Evolutionary conservation across 1,140 invertebrate species (phyloP).

Genomic region (Stegodyphus mimosarum): DNA sequence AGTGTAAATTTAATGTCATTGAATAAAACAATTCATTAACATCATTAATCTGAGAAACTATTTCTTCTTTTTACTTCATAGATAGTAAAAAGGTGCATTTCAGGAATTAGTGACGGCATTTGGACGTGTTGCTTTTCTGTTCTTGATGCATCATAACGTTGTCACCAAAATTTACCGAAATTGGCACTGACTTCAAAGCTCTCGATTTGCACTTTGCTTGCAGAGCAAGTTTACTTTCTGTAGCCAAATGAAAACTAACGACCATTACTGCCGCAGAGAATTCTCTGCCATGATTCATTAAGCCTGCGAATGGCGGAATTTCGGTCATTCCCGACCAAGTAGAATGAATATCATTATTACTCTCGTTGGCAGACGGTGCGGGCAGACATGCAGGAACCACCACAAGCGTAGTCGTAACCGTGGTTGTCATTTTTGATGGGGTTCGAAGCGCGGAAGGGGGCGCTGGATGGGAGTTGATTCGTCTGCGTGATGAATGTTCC

Average conservation of each 20-base stretch:
- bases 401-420: not conserved
- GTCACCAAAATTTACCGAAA: not conserved
- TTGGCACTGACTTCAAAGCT: not conserved
- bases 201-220: no score
- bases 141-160: not conserved
- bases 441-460: constrained; percentile 2
- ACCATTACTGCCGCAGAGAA: not conserved
- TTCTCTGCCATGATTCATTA: not conserved
- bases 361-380: constrained; percentile 3
- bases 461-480: constrained; percentile 4
- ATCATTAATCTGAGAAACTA: no score
- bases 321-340: no score
- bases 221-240: no score
- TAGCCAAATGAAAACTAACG: not conserved
- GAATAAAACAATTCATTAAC: no score
- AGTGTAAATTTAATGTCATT: no score
- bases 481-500: not conserved
- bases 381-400: not conserved
- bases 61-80: no score
- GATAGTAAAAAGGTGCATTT: no score
- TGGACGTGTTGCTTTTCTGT: not conserved
- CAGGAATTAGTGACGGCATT: no score
- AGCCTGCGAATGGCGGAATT: not conserved
- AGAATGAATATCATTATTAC: constrained; percentile 48
- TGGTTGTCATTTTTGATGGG: constrained; percentile 35